Percentiles rank a stretch among this genome's conserved stretches.
These are phyloP conservation scores for Mus pahari DNA, from an alignment of 2,113 vertebrate species.

Conservation along the genomic window DNA sequence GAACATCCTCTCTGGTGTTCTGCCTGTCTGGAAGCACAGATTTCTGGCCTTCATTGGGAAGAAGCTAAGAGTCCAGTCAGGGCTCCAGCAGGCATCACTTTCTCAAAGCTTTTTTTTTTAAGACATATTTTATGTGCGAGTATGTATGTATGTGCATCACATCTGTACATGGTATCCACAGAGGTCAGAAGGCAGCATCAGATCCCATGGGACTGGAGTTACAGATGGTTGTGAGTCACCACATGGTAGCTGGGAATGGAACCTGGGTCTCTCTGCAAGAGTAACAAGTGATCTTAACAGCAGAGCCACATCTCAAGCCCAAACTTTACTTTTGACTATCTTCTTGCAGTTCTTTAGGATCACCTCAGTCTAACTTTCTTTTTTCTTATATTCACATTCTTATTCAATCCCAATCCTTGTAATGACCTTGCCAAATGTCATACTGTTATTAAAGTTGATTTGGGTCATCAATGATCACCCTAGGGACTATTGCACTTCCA, in stretches of 20 bases:
- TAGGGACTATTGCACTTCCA: neutral
- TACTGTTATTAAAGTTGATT: neutral
- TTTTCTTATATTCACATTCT: neutral
- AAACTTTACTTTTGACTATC: neutral
- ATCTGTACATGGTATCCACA: neutral
- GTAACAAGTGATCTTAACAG: neutral
- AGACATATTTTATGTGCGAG: neutral
- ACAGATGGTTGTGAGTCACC: neutral
- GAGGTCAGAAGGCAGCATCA: neutral
- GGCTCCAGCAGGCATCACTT: neutral
- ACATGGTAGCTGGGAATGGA: neutral
- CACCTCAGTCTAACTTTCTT: neutral
- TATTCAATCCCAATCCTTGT: neutral
- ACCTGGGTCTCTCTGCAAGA: neutral
- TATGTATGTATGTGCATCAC: neutral
- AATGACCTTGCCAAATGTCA: neutral
- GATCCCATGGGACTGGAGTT: neutral
- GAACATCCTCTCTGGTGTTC: neutral
- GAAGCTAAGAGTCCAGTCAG: neutral
- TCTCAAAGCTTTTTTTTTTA: neutral
- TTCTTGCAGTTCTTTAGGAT: neutral
- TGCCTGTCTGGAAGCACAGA: neutral
- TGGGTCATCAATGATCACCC: neutral
- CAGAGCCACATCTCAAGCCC: neutral
- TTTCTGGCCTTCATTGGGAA: neutral